Base-by-base conservation (phyloP, 2,888 invertebrate species). In the Frankliniella fusca region DNA sequence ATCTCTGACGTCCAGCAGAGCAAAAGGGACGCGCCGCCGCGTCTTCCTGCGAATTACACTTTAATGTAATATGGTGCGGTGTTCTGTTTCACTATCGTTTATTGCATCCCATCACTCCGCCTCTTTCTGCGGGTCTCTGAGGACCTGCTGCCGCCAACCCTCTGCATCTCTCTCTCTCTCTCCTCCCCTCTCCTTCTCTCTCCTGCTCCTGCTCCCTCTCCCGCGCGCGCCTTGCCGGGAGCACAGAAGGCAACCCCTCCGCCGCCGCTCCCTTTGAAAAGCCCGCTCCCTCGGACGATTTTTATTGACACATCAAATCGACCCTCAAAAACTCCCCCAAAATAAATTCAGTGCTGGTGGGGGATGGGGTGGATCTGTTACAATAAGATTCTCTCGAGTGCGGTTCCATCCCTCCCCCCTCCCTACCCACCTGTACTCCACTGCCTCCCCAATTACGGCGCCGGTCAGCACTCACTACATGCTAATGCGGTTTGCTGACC, bases 81-180 rank as follows among this genome's bases (percentile, higher is more conserved):
- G 70, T 76, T 23, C 23, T 27, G 70, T 76, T 76, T 76, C 70
- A 76, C 70, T 70, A 70, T 23, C 23, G 70, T 23, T 23, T 70
- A 70, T 70, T 70, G 70, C 70, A 70, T 70, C 70, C 70, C 70
- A 23, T 70, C 70, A 70, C 70, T 76, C 70, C 18, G 54, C 54
- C 54, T 54, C 54, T 54, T 54, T 54, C 54, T 54, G 54, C 54
- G 15, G 27, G 70, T 76, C 70, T 76, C 70, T 76, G 70, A 8
- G 70, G 70, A 27, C 70, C 70, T 15, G 70, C 70, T 76, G 23
- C 70, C 23, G 15, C 54, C 54, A 18, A 3, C 54, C 54, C 61
- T 61, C 61, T 0, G 15, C 12, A 0, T 61, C 61, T 61, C 61
- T 10, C 61, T 61, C 61, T 61, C 61, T 61, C 61, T 61, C 61